Conservation (phyloP, 1,140 invertebrate species). For the Drosophila pseudoananassae region DNA sequence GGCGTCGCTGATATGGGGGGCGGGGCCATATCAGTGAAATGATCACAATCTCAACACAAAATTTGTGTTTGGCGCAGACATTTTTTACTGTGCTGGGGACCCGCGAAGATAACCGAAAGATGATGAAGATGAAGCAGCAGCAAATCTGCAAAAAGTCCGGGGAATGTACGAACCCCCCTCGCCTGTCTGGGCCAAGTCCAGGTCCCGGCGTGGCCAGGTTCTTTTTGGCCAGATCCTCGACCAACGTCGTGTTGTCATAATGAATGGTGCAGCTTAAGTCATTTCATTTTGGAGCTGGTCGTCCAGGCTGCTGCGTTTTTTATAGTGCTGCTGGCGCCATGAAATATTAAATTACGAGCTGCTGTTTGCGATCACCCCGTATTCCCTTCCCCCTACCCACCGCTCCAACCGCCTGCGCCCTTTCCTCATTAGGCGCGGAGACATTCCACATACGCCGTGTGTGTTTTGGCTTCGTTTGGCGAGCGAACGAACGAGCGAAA, state of each 20-base stretch:
- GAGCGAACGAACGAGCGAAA: constrained; percentile 32
- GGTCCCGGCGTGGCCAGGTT: constrained; percentile 25
- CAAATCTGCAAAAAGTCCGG: constrained; percentile 64
- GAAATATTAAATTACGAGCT: constrained; percentile 84
- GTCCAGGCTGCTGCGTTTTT: constrained; percentile 62
- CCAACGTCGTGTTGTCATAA: constrained; percentile 83
- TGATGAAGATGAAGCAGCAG: constrained; percentile 82
- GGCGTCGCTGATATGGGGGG: neutral
- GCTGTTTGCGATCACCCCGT: constrained; percentile 56
- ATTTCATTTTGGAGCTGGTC: constrained; percentile 78
- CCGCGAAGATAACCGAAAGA: constrained; percentile 64
- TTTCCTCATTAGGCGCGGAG: constrained; percentile 41
- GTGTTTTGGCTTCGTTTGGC: constrained; percentile 31
- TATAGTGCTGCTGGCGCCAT: constrained; percentile 83
- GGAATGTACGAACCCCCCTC: constrained; percentile 34
- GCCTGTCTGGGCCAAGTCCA: constrained; percentile 9
- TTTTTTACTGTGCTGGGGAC: constrained; percentile 71
- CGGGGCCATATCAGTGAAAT: constrained; percentile 70
- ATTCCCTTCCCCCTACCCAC: constrained; percentile 18
- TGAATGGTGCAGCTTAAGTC: constrained; percentile 83
- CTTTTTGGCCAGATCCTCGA: constrained; percentile 27
- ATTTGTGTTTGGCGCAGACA: constrained; percentile 82
- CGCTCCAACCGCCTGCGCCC: neutral
- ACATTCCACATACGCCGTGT: constrained; percentile 74
- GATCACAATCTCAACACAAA: constrained; percentile 81